Percentiles rank a stretch among this genome's conserved stretches.
phyloP scores from a whole-genome alignment of 2,888 invertebrate genomes.

The Keiferia lycopersicella region DNA sequence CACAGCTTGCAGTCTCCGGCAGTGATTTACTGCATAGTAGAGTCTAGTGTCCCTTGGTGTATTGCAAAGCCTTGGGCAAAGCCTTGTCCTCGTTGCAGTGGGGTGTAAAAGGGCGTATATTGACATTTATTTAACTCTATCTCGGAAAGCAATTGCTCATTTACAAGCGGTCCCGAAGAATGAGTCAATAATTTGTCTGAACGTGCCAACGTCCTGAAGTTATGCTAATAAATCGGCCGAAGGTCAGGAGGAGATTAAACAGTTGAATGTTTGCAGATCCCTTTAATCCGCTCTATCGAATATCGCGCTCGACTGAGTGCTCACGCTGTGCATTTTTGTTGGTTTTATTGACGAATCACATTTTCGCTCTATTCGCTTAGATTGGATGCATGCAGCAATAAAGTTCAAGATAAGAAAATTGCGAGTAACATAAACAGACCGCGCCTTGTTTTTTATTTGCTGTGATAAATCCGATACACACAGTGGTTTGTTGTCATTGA shows the following conservation, averaged over 20 bases:
- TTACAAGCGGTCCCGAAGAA: conserved; percentile 15
- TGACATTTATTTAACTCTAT: conserved; percentile 3
- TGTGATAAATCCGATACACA: conserved; percentile 7
- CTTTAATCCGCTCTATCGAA: conserved; percentile 28
- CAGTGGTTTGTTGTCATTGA: conserved; percentile 5
- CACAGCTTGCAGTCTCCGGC: neutral
- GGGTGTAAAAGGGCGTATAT: neutral
- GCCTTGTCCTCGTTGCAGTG: conserved; percentile 9
- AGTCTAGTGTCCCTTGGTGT: neutral
- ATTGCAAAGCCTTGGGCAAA: conserved; percentile 2
- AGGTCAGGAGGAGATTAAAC: conserved; percentile 26
- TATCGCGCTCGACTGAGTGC: conserved; percentile 15
- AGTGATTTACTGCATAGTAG: neutral
- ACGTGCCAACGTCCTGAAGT: conserved; percentile 22
- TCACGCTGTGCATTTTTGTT: conserved; percentile 22
- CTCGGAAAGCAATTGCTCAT: conserved; percentile 2
- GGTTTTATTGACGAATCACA: conserved; percentile 6
- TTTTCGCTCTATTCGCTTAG: conserved; percentile 19
- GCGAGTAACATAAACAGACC: conserved; percentile 14
- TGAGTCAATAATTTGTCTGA: conserved; percentile 16
- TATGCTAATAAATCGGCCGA: conserved; percentile 25
- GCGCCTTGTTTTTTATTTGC: conserved; percentile 12
- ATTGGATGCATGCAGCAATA: conserved; percentile 19
- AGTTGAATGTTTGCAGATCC: conserved; percentile 26
- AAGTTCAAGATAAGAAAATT: conserved; percentile 17